Evolutionary conservation across 2,888 invertebrate species (phyloP), one percentile per base, ranked within the genome.

Genomic region (Drosophila lacicola): DNA sequence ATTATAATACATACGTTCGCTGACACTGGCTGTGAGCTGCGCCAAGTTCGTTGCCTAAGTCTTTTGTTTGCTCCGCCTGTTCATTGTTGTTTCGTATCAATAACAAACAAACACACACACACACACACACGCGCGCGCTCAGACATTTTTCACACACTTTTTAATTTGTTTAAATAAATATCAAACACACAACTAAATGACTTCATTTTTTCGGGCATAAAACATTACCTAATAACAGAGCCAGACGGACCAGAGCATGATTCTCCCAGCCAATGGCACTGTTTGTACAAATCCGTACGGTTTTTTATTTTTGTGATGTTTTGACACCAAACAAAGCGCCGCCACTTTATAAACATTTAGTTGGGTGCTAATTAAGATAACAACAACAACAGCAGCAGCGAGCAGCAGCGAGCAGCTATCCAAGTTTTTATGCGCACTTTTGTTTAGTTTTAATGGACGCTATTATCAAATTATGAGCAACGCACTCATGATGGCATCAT

Each of bases 401-500:
- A 50, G 58, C 33, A 60, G 39, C 53, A 55, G 19, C 53, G 14
- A 54, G 36, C 72, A 41, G 39, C 62, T 53, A 33, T 54, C 25
- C 53, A 61, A 53, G 45, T 62, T 75, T 75, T 78, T 57, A 73
- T 69, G 75, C 78, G 57, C 64, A 75, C 55, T 69, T 73, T 70
- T 75, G 69, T 55, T 78, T 70, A 65, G 76, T 80, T 82, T 88
- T 85, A 85, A 88, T 85, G 66, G 70, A 58, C 46, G 71, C 86
- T 51, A 88, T 88, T 85, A 88, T 84, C 80, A 83, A 82, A 76
- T 83, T 82, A 88, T 87, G 79, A 81, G 62, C 76, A 61, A 53
- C 72, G 65, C 51, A 69, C 65, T 68, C 63, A 64, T 55, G 68
- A 80, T 82, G 82, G 41, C 82, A 82, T 85, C 88, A 80, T 83